phyloP scores from a whole-genome alignment of 2,888 invertebrate genomes.

The Sarcophaga rosellei region DNA sequence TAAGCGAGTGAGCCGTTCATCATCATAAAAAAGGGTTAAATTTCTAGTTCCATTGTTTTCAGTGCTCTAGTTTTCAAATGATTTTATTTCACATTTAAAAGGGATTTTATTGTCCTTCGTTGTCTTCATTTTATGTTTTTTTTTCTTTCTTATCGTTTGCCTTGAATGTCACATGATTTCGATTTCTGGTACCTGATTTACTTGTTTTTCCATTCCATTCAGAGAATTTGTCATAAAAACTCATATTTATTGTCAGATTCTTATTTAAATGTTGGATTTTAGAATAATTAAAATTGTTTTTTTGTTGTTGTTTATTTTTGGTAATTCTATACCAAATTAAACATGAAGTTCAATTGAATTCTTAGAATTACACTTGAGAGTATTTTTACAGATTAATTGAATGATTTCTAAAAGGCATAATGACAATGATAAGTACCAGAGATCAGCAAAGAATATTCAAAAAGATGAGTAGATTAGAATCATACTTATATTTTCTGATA shows the following conservation, averaged over 20 bases:
- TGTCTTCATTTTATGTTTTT: not conserved
- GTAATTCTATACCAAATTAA: slow-evolving; percentile 51
- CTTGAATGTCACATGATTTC: slow-evolving; percentile 51
- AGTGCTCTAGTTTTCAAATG: slow-evolving; percentile 64
- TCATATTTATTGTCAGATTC: not conserved
- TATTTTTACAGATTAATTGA: not conserved
- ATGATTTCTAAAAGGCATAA: not conserved
- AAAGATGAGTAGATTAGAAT: too few relatives aligned
- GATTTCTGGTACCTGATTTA: slow-evolving; percentile 6
- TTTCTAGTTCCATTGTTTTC: slow-evolving; percentile 41
- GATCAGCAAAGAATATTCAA: too few relatives aligned
- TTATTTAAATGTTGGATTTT: not conserved
- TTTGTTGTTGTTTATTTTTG: slow-evolving; percentile 35
- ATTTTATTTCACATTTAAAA: slow-evolving; percentile 40
- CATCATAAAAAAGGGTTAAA: slow-evolving; percentile 58
- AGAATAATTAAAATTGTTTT: not conserved
- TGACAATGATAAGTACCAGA: too few relatives aligned
- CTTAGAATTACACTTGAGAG: not conserved
- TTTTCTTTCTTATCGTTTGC: slow-evolving; percentile 15
- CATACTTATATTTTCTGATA: too few relatives aligned
- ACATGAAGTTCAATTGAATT: not conserved
- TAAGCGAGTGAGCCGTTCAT: not conserved
- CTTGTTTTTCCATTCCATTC: slow-evolving; percentile 55
- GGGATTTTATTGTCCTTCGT: not conserved
- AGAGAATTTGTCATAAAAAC: slow-evolving; percentile 62